A percentile compares a stretch with the other conserved stretches of the same genome.
Conservation (phyloP, 2,113 vertebrate species). For the Ibidorhyncha struthersii region DNA sequence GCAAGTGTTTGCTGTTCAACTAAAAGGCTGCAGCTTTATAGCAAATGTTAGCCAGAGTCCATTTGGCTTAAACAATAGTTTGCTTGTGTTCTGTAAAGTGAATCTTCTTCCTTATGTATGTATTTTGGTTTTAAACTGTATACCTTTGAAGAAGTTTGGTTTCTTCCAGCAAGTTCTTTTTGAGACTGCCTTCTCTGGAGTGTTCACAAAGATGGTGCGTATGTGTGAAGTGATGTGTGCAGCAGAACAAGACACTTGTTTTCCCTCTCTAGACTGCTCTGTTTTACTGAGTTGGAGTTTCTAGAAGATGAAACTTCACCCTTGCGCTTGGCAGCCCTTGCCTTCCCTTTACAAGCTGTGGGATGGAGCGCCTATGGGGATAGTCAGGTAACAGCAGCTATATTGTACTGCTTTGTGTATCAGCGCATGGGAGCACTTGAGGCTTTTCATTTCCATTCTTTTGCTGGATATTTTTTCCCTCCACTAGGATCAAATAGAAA, state of each 20-base stretch:
- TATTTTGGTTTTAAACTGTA: background rate
- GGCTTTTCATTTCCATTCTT: background rate
- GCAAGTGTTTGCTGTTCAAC: background rate
- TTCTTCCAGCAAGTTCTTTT: background rate
- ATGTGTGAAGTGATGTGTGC: background rate
- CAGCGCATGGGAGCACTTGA: background rate
- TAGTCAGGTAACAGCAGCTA: fast-evolving
- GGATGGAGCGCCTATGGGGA: background rate
- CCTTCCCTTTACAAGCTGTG: background rate
- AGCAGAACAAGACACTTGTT: background rate
- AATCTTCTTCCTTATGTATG: background rate
- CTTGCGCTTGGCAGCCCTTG: background rate
- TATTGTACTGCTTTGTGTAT: fast-evolving
- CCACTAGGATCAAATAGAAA: background rate
- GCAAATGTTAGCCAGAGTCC: background rate
- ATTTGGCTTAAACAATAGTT: background rate
- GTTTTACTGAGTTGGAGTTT: background rate
- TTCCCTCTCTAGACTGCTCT: background rate
- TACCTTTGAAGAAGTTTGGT: background rate
- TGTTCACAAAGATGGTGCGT: background rate
- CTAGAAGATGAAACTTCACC: background rate
- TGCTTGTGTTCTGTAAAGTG: background rate
- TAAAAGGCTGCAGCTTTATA: background rate
- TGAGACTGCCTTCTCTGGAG: background rate
- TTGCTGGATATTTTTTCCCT: background rate